Base-by-base conservation (phyloP, 2,113 vertebrate species). In the Lates calcarifer region DNA sequence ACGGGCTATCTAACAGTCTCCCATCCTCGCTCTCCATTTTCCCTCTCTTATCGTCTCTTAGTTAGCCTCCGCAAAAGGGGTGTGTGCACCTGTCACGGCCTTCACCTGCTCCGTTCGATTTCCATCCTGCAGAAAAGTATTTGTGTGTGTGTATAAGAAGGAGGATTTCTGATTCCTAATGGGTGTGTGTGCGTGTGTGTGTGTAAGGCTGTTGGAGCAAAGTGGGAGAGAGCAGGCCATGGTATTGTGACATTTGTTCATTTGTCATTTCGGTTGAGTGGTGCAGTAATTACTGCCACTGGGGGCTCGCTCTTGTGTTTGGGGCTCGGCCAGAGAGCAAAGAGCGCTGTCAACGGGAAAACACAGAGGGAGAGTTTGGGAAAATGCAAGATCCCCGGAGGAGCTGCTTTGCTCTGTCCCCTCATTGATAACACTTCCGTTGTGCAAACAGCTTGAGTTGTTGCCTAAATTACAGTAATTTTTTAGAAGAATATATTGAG, bases 231-330 rank as follows among this genome's bases (percentile, higher is more conserved):
- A 72, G 74, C 60, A 81, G 45, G 62, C 79, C 37, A 18, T 72
- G 69, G 43, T 72, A 71, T 83, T 64, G 75, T 79, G 82, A 85
- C 88, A 87, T 89, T 93, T 89, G 74, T 85, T 84, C 85, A 92
- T 93, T 91, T 90, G 83, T 93, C 90, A 92, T 86, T 80, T 86
- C 22, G 56, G 74, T 79, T 92, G 86, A 90, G 84, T 88, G 91
- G 73, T 81, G 90, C 86, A 84, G 92, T 91, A 90, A 93, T 93
- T 92, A 90, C 81, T 77, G 88, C 83, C 85, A 83, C 74, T 65
- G 86, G 81, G 78, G 85, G 79, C 76, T 87, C 53, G 35, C 57
- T 84, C 70, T 86, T 70, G 71, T 85, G 77, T 90, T 90, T 87
- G 86, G 85, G 82, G 53, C 79, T 79, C 49, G 53, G 85, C 74